Evolutionary conservation across 35 echinoderm and acorn worm species (phyloP), one percentile per base, ranked within the genome.

Genomic region (Eucidaris tribuloides): DNA sequence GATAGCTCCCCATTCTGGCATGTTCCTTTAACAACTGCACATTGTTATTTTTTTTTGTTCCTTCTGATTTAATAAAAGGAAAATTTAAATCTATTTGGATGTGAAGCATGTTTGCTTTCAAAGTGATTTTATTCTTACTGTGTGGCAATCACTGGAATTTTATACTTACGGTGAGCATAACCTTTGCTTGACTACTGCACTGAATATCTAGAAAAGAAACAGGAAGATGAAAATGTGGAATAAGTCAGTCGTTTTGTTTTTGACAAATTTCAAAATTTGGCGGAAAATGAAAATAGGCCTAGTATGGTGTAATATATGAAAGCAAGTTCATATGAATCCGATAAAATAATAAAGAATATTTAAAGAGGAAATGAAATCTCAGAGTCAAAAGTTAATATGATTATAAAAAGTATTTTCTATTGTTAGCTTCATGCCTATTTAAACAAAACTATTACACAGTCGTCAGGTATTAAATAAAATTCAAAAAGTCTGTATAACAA

Each of bases 121-220:
- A 20, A 37, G 2, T 45, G 45, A 70, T 66, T 24, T 58, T 28
- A 19, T 71, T 4, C 18, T 29, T 44, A 65, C 22, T n/a, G 23
- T 58, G 23, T 6, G 18, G 24, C 19, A 45, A 46, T 43, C 40
- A 46, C 31, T 79, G 82, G 45, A 57, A 42, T 29, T 14, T 6
- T 19, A 79, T 84, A 96, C 93, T 96, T 91, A 96, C 93, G 40
- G 64, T 32, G 65, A 82, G 68, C 93, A 91, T 56, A 96, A 83
- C 79, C 93, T 91, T 36, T 87, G 77, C 43, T 96, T 91, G 36
- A 96, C 93, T 36, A 96, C 42, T 28, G 88, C 82, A 46, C 64
- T 56, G 55, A 96, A 96, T 19, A 96, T 96, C 93, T 96, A 71
- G 20, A 25, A 29, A 23, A 42, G 28, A 78, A 83, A 62, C 35